Percentiles rank a stretch among this genome's conserved stretches.
Evolutionary conservation across 2,797 vertebrate species (phyloP).

Genomic region (Esox lucius): DNA sequence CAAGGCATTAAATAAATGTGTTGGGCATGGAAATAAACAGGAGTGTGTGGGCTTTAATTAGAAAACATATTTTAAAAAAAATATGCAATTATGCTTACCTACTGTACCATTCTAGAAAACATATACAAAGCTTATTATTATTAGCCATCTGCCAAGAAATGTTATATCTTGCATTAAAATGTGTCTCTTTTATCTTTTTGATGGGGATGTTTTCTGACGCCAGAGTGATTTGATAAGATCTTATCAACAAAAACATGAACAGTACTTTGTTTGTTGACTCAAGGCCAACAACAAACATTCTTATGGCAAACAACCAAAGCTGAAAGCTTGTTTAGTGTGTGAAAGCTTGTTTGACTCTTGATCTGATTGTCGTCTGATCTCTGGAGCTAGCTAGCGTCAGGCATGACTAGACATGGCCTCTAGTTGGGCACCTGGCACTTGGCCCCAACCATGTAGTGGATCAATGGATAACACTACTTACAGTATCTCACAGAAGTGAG

Average conservation of each 20-base stretch:
- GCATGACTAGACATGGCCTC: conserved; percentile 46
- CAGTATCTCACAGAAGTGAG: no score
- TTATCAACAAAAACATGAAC: background rate
- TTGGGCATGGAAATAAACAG: no score
- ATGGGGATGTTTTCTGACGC: background rate
- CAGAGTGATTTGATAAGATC: background rate
- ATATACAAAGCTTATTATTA: conserved; percentile 1
- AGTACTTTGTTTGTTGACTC: background rate
- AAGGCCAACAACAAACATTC: conserved; percentile 26
- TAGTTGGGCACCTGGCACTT: conserved; percentile 57
- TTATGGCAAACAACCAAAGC: conserved; percentile 37
- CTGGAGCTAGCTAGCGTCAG: conserved; percentile 53
- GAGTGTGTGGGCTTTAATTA: background rate
- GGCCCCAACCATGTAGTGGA: conserved; percentile 56
- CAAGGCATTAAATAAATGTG: no score
- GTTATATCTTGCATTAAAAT: background rate
- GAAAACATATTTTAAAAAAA: background rate
- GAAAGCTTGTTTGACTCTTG: conserved; percentile 48
- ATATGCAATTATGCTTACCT: background rate
- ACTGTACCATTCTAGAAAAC: background rate
- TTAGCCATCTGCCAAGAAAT: conserved; percentile 2
- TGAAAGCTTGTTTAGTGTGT: conserved; percentile 39
- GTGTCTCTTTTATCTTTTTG: background rate
- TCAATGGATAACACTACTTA: conserved; percentile 57
- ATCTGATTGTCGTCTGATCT: conserved; percentile 45